Base-by-base conservation (phyloP, 2,797 vertebrate species). In the Coreius guichenoti region DNA sequence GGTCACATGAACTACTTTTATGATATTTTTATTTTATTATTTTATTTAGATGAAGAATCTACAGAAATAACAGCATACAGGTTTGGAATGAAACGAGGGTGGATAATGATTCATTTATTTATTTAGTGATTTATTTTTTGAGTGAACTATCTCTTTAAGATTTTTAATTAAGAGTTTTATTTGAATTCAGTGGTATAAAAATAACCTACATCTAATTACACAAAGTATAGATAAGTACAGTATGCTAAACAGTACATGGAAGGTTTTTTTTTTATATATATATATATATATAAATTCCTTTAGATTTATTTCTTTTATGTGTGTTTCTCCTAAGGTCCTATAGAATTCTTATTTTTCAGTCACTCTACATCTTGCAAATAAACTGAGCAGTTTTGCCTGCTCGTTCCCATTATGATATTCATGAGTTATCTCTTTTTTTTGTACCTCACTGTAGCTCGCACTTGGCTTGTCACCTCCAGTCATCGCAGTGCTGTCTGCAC, bases 331-430 rank as follows among this genome's bases (percentile, higher is more conserved):
- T 83, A 69, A 56, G 23, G 80, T 75, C 31, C 43, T 68, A 75
- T 74, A 54, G 75, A 67, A 75, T 79, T 80, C 49, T 39, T 83
- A 29, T 78, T 85, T 83, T 65, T 83, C 78, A 83, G 63, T 51
- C 58, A 49, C 80, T 80, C 58, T 83, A 80, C 75, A 68, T 86
- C 79, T 74, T 65, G 68, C 68, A 88, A 75, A 65, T 80, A 89
- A 87, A 84, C 78, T 84, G 67, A 88, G 86, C 88, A 80, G 87
- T 83, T 87, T 85, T 87, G 83, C 78, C 49, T 58, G 80, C 82
- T 87, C 82, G 76, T 82, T 58, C 73, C 80, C 51, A 74, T 85
- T 88, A 81, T 86, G 80, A 86, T 90, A 88, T 88, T 88, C 89
- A 87, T 87, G 85, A 90, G 87, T 72, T 85, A 80, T 74, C 77